Conservation (phyloP, 2,113 vertebrate genomes). For the Toxostoma redivivum region DNA sequence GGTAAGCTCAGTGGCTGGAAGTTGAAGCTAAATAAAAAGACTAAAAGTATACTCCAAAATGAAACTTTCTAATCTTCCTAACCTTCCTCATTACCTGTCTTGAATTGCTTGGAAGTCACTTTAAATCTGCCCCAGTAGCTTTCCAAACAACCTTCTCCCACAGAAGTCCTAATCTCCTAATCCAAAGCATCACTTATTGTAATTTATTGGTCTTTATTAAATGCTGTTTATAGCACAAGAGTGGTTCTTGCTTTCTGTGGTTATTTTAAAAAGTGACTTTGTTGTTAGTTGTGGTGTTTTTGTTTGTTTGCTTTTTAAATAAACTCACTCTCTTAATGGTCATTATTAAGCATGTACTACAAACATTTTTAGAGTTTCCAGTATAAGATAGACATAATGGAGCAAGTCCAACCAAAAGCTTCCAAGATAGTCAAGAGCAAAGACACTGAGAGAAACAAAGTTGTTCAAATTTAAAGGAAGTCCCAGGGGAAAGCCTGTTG, state of each 20-base stretch:
- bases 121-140: background rate
- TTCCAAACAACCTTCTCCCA: background rate
- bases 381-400: background rate
- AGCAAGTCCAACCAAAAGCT: background rate
- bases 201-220: background rate
- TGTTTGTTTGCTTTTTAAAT: background rate
- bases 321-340: background rate
- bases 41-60: background rate
- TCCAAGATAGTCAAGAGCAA: background rate
- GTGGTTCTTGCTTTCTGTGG: background rate
- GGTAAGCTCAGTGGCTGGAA: background rate
- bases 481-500: background rate
- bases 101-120: background rate
- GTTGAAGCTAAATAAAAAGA: background rate
- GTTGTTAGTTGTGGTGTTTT: background rate
- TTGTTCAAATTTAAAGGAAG: background rate
- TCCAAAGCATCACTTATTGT: background rate
- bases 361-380: background rate
- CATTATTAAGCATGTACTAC: rapidly evolving
- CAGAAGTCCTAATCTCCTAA: background rate
- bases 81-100: background rate
- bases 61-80: background rate
- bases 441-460: background rate
- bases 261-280: background rate
- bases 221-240: background rate